These are phyloP conservation scores for Brachyopa scutellaris DNA, from an alignment of 2,888 invertebrate species.

Conservation along the genomic window DNA sequence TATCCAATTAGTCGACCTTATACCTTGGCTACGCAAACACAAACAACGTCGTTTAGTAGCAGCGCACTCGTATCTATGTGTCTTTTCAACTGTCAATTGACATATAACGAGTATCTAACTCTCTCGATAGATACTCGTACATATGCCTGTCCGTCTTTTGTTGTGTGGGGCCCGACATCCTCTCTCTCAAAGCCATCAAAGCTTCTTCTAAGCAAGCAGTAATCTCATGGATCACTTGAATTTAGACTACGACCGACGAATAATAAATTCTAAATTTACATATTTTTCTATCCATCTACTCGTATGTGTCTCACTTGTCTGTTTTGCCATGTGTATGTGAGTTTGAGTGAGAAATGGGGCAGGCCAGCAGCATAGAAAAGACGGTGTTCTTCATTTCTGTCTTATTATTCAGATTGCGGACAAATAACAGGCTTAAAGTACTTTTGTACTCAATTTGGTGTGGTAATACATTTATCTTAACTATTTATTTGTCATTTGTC, in stretches of 20 bases:
- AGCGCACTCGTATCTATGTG: slow-evolving; percentile 16
- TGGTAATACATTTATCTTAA: slow-evolving; percentile 53
- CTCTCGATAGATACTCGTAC: no score
- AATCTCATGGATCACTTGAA: slow-evolving; percentile 27
- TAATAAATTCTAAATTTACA: slow-evolving; percentile 57
- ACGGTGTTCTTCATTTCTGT: slow-evolving; percentile 13
- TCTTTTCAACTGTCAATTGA: slow-evolving; percentile 46
- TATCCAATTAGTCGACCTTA: slow-evolving; percentile 75
- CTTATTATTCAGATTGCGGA: slow-evolving; percentile 62
- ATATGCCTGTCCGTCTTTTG: slow-evolving; percentile 27
- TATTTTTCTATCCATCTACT: slow-evolving; percentile 29
- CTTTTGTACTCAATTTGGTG: slow-evolving; percentile 66
- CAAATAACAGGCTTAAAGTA: slow-evolving; percentile 61
- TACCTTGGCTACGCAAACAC: slow-evolving; percentile 69
- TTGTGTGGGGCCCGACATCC: slow-evolving; percentile 38
- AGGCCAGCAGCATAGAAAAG: slow-evolving; percentile 23
- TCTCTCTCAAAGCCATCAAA: slow-evolving; percentile 32
- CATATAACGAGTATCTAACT: slow-evolving; percentile 40
- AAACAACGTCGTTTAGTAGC: slow-evolving; percentile 45
- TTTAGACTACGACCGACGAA: slow-evolving; percentile 54
- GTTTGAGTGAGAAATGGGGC: slow-evolving; percentile 6
- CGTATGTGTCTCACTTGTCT: no score
- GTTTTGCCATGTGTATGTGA: background rate
- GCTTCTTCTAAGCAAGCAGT: slow-evolving; percentile 19
- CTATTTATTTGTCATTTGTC: slow-evolving; percentile 3